phyloP scores from a whole-genome alignment of 2,113 vertebrate genomes.

The Thamnophis sirtalis region DNA sequence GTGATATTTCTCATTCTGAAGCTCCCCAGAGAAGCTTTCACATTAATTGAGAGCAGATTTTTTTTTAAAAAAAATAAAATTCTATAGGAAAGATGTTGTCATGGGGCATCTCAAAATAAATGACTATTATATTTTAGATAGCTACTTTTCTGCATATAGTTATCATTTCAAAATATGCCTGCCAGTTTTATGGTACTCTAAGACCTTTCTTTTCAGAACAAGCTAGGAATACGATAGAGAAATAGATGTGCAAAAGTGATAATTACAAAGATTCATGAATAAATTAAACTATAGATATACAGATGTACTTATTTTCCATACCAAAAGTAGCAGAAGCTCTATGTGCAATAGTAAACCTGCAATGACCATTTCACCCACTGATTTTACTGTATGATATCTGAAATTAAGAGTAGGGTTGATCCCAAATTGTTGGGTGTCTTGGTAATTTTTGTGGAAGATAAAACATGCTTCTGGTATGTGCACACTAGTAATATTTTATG shows the following conservation, averaged over 20 bases:
- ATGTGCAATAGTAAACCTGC: background rate
- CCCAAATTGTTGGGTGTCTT: background rate
- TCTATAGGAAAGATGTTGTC: slow-evolving; percentile 38
- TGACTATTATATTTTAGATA: slow-evolving; percentile 50
- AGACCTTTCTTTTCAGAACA: slow-evolving; percentile 38
- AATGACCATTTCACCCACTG: background rate
- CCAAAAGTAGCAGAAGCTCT: background rate
- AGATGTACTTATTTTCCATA: background rate
- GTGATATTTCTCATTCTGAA: slow-evolving; percentile 19
- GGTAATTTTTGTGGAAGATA: background rate
- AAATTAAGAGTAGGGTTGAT: background rate
- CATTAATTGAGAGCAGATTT: slow-evolving; percentile 46
- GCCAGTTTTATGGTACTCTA: slow-evolving; percentile 29
- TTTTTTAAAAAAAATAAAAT: slow-evolving; percentile 36
- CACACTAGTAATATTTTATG: background rate
- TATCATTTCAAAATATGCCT: slow-evolving; percentile 52
- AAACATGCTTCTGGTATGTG: background rate
- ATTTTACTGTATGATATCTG: background rate
- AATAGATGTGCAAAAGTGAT: slow-evolving; percentile 39
- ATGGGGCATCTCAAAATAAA: slow-evolving; percentile 40
- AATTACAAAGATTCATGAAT: slow-evolving; percentile 35
- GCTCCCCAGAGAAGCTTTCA: slow-evolving; percentile 27
- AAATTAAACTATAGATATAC: slow-evolving; percentile 9
- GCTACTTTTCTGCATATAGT: slow-evolving; percentile 23
- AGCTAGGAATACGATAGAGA: slow-evolving; percentile 22